Evolutionary conservation across 1,140 invertebrate species (phyloP).

Genomic region (Metopolophium dirhodum): DNA sequence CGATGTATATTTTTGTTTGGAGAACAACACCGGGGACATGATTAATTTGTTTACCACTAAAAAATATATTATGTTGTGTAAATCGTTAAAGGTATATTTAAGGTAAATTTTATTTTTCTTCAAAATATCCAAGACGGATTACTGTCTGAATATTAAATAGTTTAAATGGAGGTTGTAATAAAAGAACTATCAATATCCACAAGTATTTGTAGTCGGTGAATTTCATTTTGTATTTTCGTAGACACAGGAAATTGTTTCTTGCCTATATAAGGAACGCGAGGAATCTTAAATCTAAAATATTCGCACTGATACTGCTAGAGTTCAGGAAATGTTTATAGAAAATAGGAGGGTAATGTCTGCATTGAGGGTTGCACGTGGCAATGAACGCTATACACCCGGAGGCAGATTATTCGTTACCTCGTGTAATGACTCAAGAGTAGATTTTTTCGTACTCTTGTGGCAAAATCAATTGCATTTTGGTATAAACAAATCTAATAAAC

Average conservation of each 20-base stretch:
- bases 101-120: background rate
- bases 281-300: background rate
- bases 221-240: background rate
- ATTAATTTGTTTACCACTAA: background rate
- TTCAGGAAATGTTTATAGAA: background rate
- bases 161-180: background rate
- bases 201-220: background rate
- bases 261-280: background rate
- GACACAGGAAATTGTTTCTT: slow-evolving; percentile 1
- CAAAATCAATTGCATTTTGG: slow-evolving; percentile 18
- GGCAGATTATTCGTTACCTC: slow-evolving; percentile 36
- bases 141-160: background rate
- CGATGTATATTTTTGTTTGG: background rate
- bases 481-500: slow-evolving; percentile 23
- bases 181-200: background rate
- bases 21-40: background rate
- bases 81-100: background rate
- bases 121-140: background rate
- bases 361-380: background rate
- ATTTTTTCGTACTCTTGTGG: background rate
- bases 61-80: background rate
- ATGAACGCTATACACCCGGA: background rate
- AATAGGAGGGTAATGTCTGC: slow-evolving; percentile 2
- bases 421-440: slow-evolving; percentile 3
- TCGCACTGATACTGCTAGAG: background rate